Evolutionary conservation across 2,888 invertebrate species (phyloP).

Genomic region (Portevinia maculata): DNA sequence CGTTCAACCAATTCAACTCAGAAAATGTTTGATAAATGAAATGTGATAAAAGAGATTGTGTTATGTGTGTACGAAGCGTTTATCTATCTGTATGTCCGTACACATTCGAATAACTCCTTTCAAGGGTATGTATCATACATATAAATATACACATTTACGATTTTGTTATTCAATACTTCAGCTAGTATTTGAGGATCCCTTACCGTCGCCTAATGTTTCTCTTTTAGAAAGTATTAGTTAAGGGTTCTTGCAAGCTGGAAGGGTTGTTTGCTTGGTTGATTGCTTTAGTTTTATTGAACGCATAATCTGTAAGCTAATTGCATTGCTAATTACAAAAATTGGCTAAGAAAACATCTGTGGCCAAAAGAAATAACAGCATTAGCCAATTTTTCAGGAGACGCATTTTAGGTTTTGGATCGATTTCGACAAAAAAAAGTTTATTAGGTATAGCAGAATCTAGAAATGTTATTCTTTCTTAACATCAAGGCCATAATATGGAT

Average conservation of each 20-base stretch:
- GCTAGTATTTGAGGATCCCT: conserved; percentile 31
- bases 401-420: no score
- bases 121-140: neutral
- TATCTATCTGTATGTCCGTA: neutral
- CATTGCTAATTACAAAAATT: neutral
- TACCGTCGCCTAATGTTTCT: conserved; percentile 28
- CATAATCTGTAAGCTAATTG: no score
- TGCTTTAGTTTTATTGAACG: no score
- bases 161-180: conserved; percentile 45
- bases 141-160: conserved; percentile 31
- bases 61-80: conserved; percentile 5
- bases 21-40: conserved; percentile 53
- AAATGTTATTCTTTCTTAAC: no score
- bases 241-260: no score
- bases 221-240: conserved; percentile 16
- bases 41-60: conserved; percentile 50
- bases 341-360: no score
- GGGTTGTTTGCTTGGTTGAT: neutral
- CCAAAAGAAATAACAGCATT: no score
- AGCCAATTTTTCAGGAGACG: no score
- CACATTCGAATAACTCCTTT: conserved; percentile 32
- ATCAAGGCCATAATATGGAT: no score
- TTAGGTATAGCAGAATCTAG: no score
- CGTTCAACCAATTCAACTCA: conserved; percentile 44
- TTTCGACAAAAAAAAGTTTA: no score